These are phyloP conservation scores for Subanguina moxae DNA, from an alignment of 1,140 invertebrate genomes.

Conservation along the genomic window DNA sequence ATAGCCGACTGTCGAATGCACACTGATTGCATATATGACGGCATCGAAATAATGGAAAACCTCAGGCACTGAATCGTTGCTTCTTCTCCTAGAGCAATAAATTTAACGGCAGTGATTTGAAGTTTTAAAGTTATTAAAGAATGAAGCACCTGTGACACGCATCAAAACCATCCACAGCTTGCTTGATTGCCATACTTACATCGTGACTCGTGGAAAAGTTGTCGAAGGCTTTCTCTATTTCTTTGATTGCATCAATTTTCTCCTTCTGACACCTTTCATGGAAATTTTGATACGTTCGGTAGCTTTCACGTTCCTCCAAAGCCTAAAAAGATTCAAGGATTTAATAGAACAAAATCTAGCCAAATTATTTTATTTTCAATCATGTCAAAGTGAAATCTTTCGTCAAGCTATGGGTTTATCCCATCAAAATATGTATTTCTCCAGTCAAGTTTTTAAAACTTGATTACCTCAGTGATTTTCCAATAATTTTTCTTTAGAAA, in stretches of 20 bases:
- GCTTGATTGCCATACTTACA: neutral
- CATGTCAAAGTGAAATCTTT: no score
- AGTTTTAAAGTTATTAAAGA: neutral
- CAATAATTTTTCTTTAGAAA: no score
- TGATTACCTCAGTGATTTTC: no score
- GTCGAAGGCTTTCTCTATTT: neutral
- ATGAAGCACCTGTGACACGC: neutral
- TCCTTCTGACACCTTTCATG: neutral
- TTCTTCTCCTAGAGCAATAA: neutral
- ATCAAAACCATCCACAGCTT: neutral
- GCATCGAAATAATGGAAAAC: neutral
- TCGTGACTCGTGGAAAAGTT: neutral
- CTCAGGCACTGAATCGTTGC: neutral
- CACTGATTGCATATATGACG: neutral
- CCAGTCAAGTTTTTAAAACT: no score
- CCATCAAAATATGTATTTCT: no score
- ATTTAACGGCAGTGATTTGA: neutral
- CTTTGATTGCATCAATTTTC: neutral
- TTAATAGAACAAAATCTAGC: no score
- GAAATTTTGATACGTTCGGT: neutral
- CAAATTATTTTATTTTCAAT: no score
- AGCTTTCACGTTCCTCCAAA: neutral
- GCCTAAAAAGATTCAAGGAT: neutral
- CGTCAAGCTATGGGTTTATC: no score
- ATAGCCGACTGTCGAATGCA: neutral